Evolutionary conservation across 2,113 vertebrate species (phyloP).

Genomic region (Rhinoderma darwinii): DNA sequence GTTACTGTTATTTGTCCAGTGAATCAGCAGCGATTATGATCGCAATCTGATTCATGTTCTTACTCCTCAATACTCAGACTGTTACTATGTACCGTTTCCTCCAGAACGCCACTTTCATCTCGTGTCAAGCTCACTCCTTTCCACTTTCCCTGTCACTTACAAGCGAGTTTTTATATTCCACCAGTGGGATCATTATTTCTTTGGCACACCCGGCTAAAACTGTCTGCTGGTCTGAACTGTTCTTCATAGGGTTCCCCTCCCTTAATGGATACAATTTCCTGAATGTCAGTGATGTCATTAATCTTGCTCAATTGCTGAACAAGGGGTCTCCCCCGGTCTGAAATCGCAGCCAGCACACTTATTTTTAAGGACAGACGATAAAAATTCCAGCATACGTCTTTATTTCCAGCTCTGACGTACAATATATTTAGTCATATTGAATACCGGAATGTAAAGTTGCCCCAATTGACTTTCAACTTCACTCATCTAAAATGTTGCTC

Average conservation of each 20-base stretch:
- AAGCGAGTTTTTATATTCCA: slow-evolving; percentile 3
- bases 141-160: not conserved
- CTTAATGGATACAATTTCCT: slow-evolving; percentile 46
- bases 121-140: not conserved
- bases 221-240: not conserved
- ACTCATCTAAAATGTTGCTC: not conserved
- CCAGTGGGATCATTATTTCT: slow-evolving; percentile 27
- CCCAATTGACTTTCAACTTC: not conserved
- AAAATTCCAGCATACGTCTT: not conserved
- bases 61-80: slow-evolving; percentile 20
- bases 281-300: slow-evolving; percentile 52
- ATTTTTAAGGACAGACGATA: not conserved
- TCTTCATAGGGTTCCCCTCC: slow-evolving; percentile 19
- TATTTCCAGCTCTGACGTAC: slow-evolving; percentile 6
- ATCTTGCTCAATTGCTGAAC: slow-evolving; percentile 21
- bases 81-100: not conserved
- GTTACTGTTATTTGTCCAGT: slow-evolving; percentile 20
- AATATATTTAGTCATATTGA: not conserved
- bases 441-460: not conserved
- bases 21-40: slow-evolving; percentile 49
- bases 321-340: slow-evolving; percentile 38
- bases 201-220: not conserved
- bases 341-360: not conserved
- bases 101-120: slow-evolving; percentile 18
- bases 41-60: slow-evolving; percentile 46